phyloP scores from a whole-genome alignment of 2,113 vertebrate species.

The Taurulus bubalis region DNA sequence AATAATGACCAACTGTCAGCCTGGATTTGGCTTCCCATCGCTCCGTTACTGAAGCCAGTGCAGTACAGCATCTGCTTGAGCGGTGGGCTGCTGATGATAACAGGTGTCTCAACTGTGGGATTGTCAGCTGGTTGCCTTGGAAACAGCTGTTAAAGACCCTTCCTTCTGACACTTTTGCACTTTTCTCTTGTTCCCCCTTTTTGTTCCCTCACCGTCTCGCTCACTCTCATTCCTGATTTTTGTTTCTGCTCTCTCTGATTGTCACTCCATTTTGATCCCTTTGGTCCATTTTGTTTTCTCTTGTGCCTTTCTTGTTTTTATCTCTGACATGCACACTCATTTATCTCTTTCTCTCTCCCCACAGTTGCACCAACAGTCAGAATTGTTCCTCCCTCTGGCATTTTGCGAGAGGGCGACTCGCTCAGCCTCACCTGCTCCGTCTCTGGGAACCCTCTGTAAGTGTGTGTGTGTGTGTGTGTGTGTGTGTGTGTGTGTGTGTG shows the following conservation, averaged over 20 bases:
- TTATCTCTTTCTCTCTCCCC: constrained; percentile 35
- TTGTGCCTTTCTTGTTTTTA: neutral
- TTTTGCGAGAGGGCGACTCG: constrained; percentile 91
- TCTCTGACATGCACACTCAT: constrained; percentile 11
- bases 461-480: constrained; percentile 56
- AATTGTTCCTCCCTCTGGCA: constrained; percentile 87
- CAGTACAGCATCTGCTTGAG: constrained; percentile 64
- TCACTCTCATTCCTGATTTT: constrained; percentile 1
- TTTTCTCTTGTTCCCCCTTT: constrained; percentile 35
- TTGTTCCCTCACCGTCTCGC: constrained; percentile 15
- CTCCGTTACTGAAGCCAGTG: constrained; percentile 59
- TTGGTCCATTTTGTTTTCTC: constrained; percentile 8
- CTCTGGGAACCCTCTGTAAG: constrained; percentile 91
- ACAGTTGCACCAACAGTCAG: constrained; percentile 90
- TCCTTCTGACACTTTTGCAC: constrained; percentile 41
- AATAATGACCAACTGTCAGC: constrained; percentile 62
- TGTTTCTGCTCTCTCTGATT: neutral
- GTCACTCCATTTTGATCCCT: constrained; percentile 18
- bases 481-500: neutral
- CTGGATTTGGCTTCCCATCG: constrained; percentile 61
- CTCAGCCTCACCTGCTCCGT: constrained; percentile 88
- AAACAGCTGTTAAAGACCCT: constrained; percentile 70
- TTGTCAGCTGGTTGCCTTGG: constrained; percentile 69
- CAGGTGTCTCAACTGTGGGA: constrained; percentile 69
- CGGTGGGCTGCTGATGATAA: constrained; percentile 66